Evolutionary conservation across 2,113 vertebrate genomes (phyloP), one percentile per base, ranked within the genome.

Genomic region (Siniperca knerii): DNA sequence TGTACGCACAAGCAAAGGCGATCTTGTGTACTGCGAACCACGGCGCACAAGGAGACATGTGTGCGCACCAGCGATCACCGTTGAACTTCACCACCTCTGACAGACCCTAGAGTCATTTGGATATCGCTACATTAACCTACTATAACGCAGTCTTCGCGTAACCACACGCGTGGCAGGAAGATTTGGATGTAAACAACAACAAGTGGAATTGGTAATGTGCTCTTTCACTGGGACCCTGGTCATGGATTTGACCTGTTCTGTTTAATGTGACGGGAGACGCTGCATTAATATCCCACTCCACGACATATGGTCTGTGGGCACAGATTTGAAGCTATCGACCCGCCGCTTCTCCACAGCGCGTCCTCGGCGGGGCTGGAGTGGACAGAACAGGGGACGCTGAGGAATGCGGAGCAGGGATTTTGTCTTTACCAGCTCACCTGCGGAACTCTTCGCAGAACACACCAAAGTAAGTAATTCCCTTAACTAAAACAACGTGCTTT

Each of bases 361-460:
- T 91, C 90, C 73, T 91, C 83, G 52, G 84, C 23, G 87, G 79
- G 69, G 77, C 88, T 65, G 83, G 87, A 81, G 79, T 70, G 76
- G 52, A 89, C 65, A 48, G 76, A 88, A 48, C 23, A 23, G 67
- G 58, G 75, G 88, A 90, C 84, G 67, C 85, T 82, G 91, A 93
- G 95, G 94, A 94, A 96, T 95, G 95, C 92, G 72, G 88, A 95
- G 75, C 77, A 88, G 48, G 77, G 69, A 74, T 89, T 90, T 62
- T 44, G 82, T 86, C 68, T 86, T 80, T 84, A 84, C 68, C 64
- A 90, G 68, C 79, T 91, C 88, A 93, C 92, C 91, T 91, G 94
- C 92, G 91, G 88, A 89, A 87, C 71, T 90, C 89, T 85, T 91
- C 82, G 90, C 91, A 84, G 91, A 90, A 68, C 89, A 55, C 80